Evolutionary conservation across 30 jellyfish, hydroid and myxozoan species (phyloP).

Genomic region (Chironex yamaguchii): DNA sequence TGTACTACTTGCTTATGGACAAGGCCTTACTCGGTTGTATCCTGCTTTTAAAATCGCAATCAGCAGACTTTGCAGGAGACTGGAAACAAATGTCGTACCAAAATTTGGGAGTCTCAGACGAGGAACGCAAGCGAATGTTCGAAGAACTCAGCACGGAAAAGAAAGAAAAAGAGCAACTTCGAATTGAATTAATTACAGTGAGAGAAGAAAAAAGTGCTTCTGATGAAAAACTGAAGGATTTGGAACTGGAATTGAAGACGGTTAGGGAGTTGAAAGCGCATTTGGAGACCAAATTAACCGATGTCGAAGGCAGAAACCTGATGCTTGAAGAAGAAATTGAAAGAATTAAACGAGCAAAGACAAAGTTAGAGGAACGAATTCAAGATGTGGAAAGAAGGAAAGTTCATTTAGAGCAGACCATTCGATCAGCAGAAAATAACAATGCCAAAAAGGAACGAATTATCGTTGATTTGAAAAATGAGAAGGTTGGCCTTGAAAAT

Average conservation of each 20-base stretch:
- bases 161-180: slow-evolving; percentile 70
- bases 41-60: slow-evolving; percentile 79
- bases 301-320: slow-evolving; percentile 71
- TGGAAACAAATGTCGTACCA: slow-evolving; percentile 73
- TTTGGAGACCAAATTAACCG: slow-evolving; percentile 83
- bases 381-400: slow-evolving; percentile 78
- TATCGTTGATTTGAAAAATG: slow-evolving; percentile 92
- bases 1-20: slow-evolving; percentile 93
- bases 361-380: slow-evolving; percentile 80
- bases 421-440: slow-evolving; percentile 83
- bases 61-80: slow-evolving; percentile 72
- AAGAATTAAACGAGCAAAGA: slow-evolving; percentile 65
- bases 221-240: slow-evolving; percentile 86
- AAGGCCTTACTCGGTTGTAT: slow-evolving; percentile 90
- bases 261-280: slow-evolving; percentile 89
- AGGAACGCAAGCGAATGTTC: slow-evolving; percentile 76
- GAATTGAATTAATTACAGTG: slow-evolving; percentile 67
- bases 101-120: slow-evolving; percentile 72
- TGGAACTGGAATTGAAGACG: slow-evolving; percentile 87
- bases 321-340: slow-evolving; percentile 79
- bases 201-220: slow-evolving; percentile 73
- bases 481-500: slow-evolving; percentile 97
- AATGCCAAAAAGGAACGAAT: slow-evolving; percentile 94
- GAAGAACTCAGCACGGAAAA: slow-evolving; percentile 84
- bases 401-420: slow-evolving; percentile 75